These are phyloP conservation scores for Peromyscus attwateri DNA, from an alignment of 2,797 vertebrate genomes.

Conservation along the genomic window DNA sequence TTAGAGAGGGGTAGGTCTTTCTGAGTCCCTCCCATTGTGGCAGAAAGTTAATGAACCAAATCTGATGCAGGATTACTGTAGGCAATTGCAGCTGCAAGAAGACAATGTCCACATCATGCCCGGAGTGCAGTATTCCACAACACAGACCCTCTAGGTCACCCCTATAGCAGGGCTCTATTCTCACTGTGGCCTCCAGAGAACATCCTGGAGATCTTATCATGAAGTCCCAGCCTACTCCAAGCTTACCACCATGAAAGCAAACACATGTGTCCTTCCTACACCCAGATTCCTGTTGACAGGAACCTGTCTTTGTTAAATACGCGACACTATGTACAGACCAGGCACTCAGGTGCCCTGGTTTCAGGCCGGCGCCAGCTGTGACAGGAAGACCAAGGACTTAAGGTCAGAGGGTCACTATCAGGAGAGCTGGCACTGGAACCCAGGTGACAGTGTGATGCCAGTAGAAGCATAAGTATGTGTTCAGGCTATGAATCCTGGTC, in stretches of 20 bases:
- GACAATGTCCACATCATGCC: background rate
- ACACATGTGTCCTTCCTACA: background rate
- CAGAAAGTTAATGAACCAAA: background rate
- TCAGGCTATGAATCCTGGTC: background rate
- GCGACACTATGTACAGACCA: background rate
- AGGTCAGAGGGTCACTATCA: background rate
- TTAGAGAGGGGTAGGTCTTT: background rate
- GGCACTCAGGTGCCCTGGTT: background rate
- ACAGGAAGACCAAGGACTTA: background rate
- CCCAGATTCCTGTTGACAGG: background rate
- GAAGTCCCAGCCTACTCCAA: background rate
- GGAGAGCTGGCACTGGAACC: too few relatives aligned
- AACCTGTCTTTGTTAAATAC: background rate
- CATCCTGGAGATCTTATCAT: background rate
- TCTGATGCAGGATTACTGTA: background rate
- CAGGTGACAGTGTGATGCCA: background rate
- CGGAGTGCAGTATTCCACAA: background rate
- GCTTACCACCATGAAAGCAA: background rate
- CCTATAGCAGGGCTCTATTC: background rate
- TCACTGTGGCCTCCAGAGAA: background rate
- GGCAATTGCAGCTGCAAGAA: background rate
- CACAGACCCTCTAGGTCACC: background rate
- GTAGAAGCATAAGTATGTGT: rapidly evolving
- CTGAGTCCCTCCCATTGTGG: background rate
- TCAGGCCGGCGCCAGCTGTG: background rate